Base-by-base conservation (phyloP, 2,113 vertebrate genomes). In the Stictonetta naevosa region DNA sequence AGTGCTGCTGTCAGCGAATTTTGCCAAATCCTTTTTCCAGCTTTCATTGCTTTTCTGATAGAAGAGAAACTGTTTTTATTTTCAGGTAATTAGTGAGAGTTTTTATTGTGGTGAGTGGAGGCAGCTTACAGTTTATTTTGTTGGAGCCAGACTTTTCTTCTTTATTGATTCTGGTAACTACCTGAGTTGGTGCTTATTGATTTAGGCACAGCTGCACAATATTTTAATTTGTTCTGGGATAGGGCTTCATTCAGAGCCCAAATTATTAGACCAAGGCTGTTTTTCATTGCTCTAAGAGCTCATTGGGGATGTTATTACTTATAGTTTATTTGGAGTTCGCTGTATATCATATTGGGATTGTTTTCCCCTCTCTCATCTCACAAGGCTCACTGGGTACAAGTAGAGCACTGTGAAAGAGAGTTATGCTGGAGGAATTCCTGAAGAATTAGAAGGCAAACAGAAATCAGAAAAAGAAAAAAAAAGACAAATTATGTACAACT, bases 211-310 rank as follows among this genome's bases (percentile, higher is more conserved):
- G 36, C 31, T 69, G 40, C 38, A 69, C 0, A 0, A 20, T 72
- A 59, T 62, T 95, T 82, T 78, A 59, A 90, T 93, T 91, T 93
- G 40, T 52, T 94, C 33, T 69, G 58, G 85, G 79, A 76, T 4
- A 75, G 22, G 20, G 29, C 19, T 89, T 94, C 2, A 2, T 80
- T 88, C 62, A 62, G 83, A 66, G 26, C 66, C 20, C 1, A 6
- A 40, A 90, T 62, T 11, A 40, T 90, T 50, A 55, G 63, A 53
- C 22, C 7, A 20, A 62, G 63, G 26, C 21, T n/a, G 1, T 38
- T 88, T 90, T 86, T 59, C 20, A 14, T 88, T 88, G 52, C 86
- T 75, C 52, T 84, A 79, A 58, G 23, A 72, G 23, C 86, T 91
- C 20, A 20, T 2, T 2, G 14, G 38, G 55, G 18, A 15, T 72